Evolutionary conservation across 2,888 invertebrate species (phyloP).

Genomic region (Cancer borealis): DNA sequence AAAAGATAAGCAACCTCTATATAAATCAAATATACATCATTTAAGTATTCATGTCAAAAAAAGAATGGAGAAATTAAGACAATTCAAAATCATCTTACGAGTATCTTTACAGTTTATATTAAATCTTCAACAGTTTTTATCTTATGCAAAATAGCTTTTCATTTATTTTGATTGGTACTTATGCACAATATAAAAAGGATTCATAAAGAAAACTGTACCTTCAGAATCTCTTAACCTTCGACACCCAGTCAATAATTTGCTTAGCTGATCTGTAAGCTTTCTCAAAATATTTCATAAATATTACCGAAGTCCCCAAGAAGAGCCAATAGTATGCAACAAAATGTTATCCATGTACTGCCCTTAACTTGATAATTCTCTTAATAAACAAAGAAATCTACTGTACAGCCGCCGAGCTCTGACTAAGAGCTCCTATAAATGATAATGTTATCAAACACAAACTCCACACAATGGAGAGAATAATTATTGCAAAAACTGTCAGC

Average conservation of each 20-base stretch:
- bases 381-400: conserved; percentile 48
- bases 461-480: conserved; percentile 52
- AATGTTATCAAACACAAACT: conserved; percentile 51
- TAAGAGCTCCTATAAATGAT: conserved; percentile 62
- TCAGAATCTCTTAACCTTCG: background rate
- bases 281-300: background rate
- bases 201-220: background rate
- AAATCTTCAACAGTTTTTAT: background rate
- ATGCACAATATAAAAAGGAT: background rate
- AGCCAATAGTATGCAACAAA: conserved; percentile 3
- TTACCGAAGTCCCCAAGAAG: conserved; percentile 17
- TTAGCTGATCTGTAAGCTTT: background rate
- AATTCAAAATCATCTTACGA: background rate
- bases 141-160: background rate
- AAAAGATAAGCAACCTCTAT: background rate
- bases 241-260: background rate
- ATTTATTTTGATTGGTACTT: conserved; percentile 1
- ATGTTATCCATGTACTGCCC: background rate
- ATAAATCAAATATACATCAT: background rate
- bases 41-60: background rate
- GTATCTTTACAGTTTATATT: background rate
- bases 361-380: background rate
- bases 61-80: background rate
- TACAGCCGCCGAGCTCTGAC: conserved; percentile 7
- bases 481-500: conserved; percentile 63